Conservation (phyloP, 1,140 invertebrate genomes). For the Bombus turneri region DNA sequence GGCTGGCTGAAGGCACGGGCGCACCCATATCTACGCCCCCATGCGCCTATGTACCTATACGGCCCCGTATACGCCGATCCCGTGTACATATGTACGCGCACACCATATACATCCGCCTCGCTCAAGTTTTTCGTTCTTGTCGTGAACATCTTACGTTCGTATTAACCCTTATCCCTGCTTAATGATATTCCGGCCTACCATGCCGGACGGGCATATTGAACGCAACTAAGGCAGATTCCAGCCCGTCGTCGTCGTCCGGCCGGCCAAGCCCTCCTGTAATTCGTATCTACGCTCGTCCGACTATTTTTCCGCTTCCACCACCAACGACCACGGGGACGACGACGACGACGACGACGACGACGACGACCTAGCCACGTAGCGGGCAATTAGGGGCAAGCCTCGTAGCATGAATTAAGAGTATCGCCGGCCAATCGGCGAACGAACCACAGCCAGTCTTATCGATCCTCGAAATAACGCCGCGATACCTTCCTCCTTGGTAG, state of each 20-base stretch:
- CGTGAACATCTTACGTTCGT: conserved; percentile 70
- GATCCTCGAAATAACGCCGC: conserved; percentile 2
- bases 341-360: not conserved
- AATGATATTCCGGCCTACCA: conserved; percentile 77
- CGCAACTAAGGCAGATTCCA: conserved; percentile 67
- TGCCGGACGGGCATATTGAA: conserved; percentile 62
- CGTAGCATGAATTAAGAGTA: conserved; percentile 28
- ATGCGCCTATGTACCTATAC: conserved; percentile 76
- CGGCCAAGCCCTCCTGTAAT: conserved; percentile 52
- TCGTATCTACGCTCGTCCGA: conserved; percentile 38
- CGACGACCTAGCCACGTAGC: conserved; percentile 1
- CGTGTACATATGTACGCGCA: conserved; percentile 44
- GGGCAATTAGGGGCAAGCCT: conserved; percentile 37
- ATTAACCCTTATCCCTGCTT: conserved; percentile 77
- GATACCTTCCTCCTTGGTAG: not conserved
- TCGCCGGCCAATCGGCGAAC: not conserved
- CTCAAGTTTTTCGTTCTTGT: conserved; percentile 61
- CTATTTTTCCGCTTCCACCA: conserved; percentile 38
- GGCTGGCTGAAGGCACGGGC: conserved; percentile 80
- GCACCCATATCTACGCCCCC: conserved; percentile 82
- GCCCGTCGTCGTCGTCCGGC: conserved; percentile 5
- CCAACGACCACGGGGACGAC: not conserved
- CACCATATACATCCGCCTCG: conserved; percentile 58
- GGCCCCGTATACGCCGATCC: conserved; percentile 50
- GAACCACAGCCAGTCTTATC: not conserved